Percentiles rank a stretch among this genome's conserved stretches.
phyloP scores from a whole-genome alignment of 2,888 invertebrate species.

The Macrophya alboannulata region DNA sequence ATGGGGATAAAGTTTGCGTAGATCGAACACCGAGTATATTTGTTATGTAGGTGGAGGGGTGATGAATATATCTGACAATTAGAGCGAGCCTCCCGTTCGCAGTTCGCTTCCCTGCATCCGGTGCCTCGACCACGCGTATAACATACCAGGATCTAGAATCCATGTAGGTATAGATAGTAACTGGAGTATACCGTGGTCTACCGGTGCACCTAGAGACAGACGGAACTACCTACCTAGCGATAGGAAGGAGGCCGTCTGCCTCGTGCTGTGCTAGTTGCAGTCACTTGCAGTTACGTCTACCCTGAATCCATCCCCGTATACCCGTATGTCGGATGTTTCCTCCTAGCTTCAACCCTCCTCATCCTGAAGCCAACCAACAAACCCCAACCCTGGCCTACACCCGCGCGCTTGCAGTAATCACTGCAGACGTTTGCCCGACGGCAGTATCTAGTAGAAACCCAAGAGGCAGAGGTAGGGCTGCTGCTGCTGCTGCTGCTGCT shows the following conservation, averaged over 20 bases:
- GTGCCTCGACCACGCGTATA: constrained; percentile 4
- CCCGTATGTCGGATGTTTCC: constrained; percentile 32
- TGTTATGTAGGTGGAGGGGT: background rate
- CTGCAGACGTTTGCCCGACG: constrained; percentile 53
- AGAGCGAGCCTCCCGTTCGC: constrained; percentile 28
- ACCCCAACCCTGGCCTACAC: background rate
- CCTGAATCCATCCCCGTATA: constrained; percentile 24
- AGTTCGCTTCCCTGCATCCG: constrained; percentile 27
- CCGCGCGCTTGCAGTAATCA: constrained; percentile 45
- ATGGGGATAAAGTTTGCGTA: background rate
- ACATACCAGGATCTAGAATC: constrained; percentile 21
- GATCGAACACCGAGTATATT: constrained; percentile 12
- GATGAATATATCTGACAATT: constrained; percentile 32
- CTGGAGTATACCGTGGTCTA: background rate
- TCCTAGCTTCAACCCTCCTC: background rate
- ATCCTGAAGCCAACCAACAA: constrained; percentile 25
- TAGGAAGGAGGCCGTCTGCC: constrained; percentile 33
- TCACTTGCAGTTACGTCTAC: constrained; percentile 51
- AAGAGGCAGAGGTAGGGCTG: constrained; percentile 7
- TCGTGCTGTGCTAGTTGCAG: constrained; percentile 45
- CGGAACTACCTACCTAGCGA: background rate
- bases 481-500: background rate
- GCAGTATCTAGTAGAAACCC: constrained; percentile 24
- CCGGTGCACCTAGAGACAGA: constrained; percentile 9
- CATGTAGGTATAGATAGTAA: background rate